phyloP scores from a whole-genome alignment of 1,140 invertebrate genomes.

The Amyelois transitella region DNA sequence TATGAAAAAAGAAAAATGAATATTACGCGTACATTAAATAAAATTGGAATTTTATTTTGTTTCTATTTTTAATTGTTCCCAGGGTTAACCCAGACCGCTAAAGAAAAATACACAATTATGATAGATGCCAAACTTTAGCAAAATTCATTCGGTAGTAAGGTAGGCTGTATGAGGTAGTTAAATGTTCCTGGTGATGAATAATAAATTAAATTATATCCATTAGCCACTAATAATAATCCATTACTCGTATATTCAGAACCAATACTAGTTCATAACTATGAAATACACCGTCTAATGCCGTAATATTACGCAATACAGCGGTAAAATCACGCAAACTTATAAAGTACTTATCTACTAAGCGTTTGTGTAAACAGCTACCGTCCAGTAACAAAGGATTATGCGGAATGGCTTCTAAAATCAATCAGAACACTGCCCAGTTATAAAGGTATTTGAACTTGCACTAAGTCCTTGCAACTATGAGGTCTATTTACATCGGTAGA shows the following conservation, averaged over 20 bases:
- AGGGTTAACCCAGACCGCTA: too few species aligned
- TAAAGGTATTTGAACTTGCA: conserved; percentile 1
- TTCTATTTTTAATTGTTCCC: too few species aligned
- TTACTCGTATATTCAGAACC: neutral
- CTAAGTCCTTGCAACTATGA: neutral
- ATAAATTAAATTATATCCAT: neutral
- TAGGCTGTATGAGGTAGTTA: too few species aligned
- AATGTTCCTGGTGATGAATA: too few species aligned
- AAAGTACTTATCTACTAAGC: conserved; percentile 68
- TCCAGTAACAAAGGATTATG: conserved; percentile 62
- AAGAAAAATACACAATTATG: too few species aligned
- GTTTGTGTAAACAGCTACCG: conserved; percentile 66
- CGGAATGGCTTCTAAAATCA: conserved; percentile 65
- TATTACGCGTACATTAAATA: too few species aligned
- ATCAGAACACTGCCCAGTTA: conserved; percentile 44
- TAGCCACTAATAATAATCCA: neutral
- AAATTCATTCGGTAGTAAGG: too few species aligned
- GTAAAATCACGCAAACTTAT: conserved; percentile 30
- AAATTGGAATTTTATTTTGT: too few species aligned
- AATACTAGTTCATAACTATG: neutral
- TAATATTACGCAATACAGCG: neutral
- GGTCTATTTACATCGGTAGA: conserved; percentile 27
- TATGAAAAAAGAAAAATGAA: too few species aligned
- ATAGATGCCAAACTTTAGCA: too few species aligned
- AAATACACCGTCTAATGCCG: neutral